Percentiles rank a stretch among this genome's conserved stretches.
Conservation (phyloP, 2,113 vertebrate genomes). For the Sinosuthora webbiana region DNA sequence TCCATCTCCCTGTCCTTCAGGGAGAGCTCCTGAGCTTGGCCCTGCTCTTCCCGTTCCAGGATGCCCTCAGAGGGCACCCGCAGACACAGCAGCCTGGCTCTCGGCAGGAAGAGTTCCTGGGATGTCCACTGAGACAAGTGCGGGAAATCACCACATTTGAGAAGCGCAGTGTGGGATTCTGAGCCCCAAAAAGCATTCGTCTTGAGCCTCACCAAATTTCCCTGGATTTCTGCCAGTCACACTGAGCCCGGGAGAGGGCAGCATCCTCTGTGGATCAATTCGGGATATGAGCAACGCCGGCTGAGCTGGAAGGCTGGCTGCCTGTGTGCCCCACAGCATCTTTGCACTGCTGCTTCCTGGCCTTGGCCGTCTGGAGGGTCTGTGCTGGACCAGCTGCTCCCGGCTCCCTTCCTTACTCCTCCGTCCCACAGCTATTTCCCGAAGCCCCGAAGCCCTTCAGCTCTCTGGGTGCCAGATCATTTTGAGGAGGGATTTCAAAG, state of each 20-base stretch:
- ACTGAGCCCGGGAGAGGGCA: slow-evolving; percentile 43
- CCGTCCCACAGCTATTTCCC: neutral
- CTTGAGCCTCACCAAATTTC: neutral
- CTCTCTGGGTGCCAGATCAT: neutral
- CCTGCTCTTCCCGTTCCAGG: neutral
- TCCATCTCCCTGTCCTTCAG: neutral
- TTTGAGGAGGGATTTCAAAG: fast-evolving
- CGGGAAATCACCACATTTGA: neutral
- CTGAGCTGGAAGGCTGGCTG: neutral
- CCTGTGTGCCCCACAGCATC: fast-evolving
- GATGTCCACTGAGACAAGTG: neutral
- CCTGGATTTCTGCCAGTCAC: neutral
- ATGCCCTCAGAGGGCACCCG: fast-evolving
- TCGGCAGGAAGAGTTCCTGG: neutral
- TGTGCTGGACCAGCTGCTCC: neutral
- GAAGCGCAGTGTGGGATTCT: fast-evolving
- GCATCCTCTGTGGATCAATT: neutral
- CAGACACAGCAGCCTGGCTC: neutral
- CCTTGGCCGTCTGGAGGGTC: neutral
- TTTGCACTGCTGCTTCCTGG: neutral
- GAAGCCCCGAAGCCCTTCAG: neutral
- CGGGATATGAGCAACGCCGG: neutral
- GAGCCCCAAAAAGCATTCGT: neutral
- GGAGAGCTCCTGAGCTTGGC: neutral
- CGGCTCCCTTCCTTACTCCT: neutral